A percentile compares a stretch with the other conserved stretches of the same genome.
Evolutionary conservation across 2,888 invertebrate genomes (phyloP).

Genomic region (Phrixothrix hirtus): DNA sequence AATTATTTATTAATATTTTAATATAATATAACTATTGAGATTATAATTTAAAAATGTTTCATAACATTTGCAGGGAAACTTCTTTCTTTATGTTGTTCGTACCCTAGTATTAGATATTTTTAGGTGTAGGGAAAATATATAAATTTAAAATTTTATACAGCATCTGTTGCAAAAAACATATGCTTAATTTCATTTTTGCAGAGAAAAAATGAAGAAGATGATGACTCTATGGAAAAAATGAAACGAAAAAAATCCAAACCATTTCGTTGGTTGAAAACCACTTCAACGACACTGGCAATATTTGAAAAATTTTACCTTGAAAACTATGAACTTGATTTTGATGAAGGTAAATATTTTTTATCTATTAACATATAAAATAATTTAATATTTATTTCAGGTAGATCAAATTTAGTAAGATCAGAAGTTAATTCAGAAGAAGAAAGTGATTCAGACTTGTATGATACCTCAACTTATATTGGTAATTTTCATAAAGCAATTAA

Average conservation of each 20-base stretch:
- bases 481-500: too few relatives aligned
- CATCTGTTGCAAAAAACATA: not conserved
- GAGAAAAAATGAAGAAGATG: not conserved
- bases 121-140: too few relatives aligned
- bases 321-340: conserved; percentile 40
- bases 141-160: not conserved
- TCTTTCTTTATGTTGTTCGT: too few relatives aligned
- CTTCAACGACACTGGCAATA: conserved; percentile 32
- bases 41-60: conserved; percentile 1
- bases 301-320: conserved; percentile 41
- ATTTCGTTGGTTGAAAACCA: conserved; percentile 19
- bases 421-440: too few relatives aligned
- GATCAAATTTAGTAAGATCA: too few relatives aligned
- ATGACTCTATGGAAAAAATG: not conserved
- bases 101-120: too few relatives aligned
- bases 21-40: too few relatives aligned
- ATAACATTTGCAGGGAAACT: too few relatives aligned
- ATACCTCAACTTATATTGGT: too few relatives aligned
- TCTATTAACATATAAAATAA: not conserved
- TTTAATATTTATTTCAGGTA: too few relatives aligned
- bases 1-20: too few relatives aligned
- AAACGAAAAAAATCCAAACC: conserved; percentile 5
- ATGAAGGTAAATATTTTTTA: conserved; percentile 37
- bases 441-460: not conserved
- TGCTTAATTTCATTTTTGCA: not conserved